Base-by-base conservation (phyloP, 2,888 invertebrate genomes). In the Exocentrus adspersus region DNA sequence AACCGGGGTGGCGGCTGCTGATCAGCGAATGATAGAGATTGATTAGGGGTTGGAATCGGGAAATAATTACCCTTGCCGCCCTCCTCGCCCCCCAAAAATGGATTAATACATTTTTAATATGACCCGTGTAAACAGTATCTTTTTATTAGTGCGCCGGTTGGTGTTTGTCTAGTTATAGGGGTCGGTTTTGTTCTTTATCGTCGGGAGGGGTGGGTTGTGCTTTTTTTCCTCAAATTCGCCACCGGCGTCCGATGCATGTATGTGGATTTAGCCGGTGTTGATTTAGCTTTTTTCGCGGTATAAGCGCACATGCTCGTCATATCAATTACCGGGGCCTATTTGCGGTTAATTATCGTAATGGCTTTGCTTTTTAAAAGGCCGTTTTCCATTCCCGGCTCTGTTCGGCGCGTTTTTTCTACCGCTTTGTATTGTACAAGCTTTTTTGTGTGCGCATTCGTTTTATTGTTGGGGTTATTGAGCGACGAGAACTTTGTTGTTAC, bases 41-140 rank as follows among this genome's bases (percentile, higher is more conserved):
- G 82, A 82, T 82, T 76, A 37, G 79, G 81, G 80, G 81, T 79
- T 76, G 81, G 81, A 82, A 83, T 82, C 79, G 80, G 71, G 73
- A 81, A 82, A 83, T 82, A 82, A 83, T 82, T 83, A 80, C 81
- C 78, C 75, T 51, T 59, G 62, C 69, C 63, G 78, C 80, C 79
- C 79, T 80, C 79, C 79, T 68, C 73, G 70, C 72, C 73, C 65
- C 74, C 78, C 79, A 80, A 81, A 82, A 82, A 81, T 81, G 81
- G 81, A 82, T 82, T 82, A 81, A 82, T 82, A 79, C 80, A 82
- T 82, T 82, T 82, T 82, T 82, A 81, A 82, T 82, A 77, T 72
- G 78, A 79, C 78, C 79, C 79, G 80, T 78, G 76, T 78, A 81
- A 81, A 81, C 81, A 80, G 72, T 75, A 77, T 78, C 79, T 80